A percentile compares a stretch with the other conserved stretches of the same genome.
These are phyloP conservation scores for Paramacrobiotus metropolitanus DNA, from an alignment of 1,140 invertebrate species.

Conservation along the genomic window DNA sequence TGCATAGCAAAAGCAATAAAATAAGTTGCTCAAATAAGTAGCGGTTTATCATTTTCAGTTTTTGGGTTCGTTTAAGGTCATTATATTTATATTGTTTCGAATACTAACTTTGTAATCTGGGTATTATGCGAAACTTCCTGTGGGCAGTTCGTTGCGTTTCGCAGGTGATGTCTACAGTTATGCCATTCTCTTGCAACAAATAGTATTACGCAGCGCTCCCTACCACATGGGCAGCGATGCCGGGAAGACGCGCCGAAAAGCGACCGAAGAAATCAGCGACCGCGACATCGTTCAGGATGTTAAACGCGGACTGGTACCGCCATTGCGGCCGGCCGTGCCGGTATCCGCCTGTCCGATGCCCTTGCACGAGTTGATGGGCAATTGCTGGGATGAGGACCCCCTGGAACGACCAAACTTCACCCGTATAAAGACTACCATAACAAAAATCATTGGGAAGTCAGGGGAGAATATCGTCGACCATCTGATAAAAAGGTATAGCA, in stretches of 20 bases:
- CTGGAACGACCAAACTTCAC: constrained; percentile 57
- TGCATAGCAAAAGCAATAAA: no score
- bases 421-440: constrained; percentile 34
- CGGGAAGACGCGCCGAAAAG: no score
- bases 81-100: no score
- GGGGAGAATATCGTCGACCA: constrained; percentile 63
- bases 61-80: no score
- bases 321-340: not conserved
- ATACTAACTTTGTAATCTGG: no score
- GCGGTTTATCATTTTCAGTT: no score
- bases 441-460: not conserved
- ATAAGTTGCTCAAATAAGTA: no score
- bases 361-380: constrained; percentile 36
- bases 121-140: no score
- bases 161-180: constrained; percentile 81
- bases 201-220: constrained; percentile 62
- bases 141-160: no score
- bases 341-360: not conserved
- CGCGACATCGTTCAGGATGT: no score
- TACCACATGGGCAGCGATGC: not conserved
- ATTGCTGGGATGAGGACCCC: constrained; percentile 67
- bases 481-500: constrained; percentile 88
- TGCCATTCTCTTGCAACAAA: constrained; percentile 80
- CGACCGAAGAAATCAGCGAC: no score
- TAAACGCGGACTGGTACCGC: not conserved